These are phyloP conservation scores for Drosophila mimetica DNA, from an alignment of 2,888 invertebrate species.

Conservation along the genomic window DNA sequence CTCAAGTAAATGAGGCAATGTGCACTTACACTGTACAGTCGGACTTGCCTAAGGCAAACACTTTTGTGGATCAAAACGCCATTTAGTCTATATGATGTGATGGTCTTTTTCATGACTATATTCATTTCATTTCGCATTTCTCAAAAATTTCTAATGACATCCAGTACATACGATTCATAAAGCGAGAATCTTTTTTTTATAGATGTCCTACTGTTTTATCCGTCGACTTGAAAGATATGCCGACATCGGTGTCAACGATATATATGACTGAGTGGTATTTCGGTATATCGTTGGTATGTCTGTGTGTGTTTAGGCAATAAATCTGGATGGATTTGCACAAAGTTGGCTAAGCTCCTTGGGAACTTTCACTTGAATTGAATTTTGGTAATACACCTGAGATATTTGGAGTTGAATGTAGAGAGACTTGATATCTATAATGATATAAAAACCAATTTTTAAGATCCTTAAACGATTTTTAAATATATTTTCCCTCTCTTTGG, in stretches of 20 bases:
- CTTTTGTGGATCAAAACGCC: background rate
- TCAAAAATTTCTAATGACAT: too few relatives aligned
- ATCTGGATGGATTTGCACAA: constrained; percentile 23
- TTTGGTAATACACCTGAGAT: constrained; percentile 1
- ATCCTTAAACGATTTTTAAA: too few relatives aligned
- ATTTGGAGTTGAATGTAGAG: too few relatives aligned
- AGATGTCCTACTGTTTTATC: constrained; percentile 10
- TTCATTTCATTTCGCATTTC: too few relatives aligned
- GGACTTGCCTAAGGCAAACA: background rate
- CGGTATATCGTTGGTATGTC: background rate
- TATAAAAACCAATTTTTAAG: too few relatives aligned
- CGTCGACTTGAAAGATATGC: constrained; percentile 18
- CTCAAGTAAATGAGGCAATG: constrained; percentile 62
- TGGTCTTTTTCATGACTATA: too few relatives aligned
- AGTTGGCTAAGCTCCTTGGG: constrained; percentile 17
- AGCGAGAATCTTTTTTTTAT: too few relatives aligned
- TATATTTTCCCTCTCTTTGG: too few relatives aligned
- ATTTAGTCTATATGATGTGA: background rate
- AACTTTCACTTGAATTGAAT: constrained; percentile 11
- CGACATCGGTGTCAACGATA: constrained; percentile 12
- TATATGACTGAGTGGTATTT: background rate
- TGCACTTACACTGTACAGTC: constrained; percentile 17
- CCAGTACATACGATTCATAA: too few relatives aligned
- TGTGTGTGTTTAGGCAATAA: constrained; percentile 5
- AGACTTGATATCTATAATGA: too few relatives aligned